Evolutionary conservation across 92 coral and sea anemone species (phyloP).

Genomic region (Metridium senile): DNA sequence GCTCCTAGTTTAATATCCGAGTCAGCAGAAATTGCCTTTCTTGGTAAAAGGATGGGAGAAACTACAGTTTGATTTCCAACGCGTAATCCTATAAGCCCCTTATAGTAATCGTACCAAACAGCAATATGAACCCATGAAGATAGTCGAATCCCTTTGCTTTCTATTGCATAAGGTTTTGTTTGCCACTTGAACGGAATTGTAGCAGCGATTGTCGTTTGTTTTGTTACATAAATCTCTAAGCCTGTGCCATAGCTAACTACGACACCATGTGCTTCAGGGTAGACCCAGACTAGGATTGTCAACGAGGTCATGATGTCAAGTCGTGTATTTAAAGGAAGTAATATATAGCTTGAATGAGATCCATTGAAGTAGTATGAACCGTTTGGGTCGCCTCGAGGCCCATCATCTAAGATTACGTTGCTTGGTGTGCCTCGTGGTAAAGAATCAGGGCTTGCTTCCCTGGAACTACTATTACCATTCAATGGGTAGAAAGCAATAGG

Average conservation of each 20-base stretch:
- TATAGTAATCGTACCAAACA: slow-evolving; percentile 15
- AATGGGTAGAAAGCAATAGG: slow-evolving; percentile 19
- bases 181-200: neutral
- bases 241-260: slow-evolving; percentile 18
- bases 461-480: neutral
- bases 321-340: slow-evolving; percentile 4
- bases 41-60: neutral
- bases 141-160: neutral
- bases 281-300: slow-evolving; percentile 26
- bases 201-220: slow-evolving; percentile 2
- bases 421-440: slow-evolving; percentile 12
- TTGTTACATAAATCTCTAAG: slow-evolving; percentile 2
- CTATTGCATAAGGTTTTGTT: neutral
- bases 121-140: slow-evolving; percentile 20
- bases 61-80: slow-evolving; percentile 17
- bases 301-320: slow-evolving; percentile 11
- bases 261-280: slow-evolving; percentile 13
- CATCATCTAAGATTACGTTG: neutral
- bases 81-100: slow-evolving; percentile 14
- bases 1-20: slow-evolving; percentile 16
- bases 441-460: slow-evolving; percentile 21
- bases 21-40: neutral
- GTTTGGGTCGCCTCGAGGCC: slow-evolving; percentile 3
- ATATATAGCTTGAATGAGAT: neutral
- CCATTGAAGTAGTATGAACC: slow-evolving; percentile 24